Evolutionary conservation across 2,797 vertebrate species (phyloP), one percentile per base, ranked within the genome.

Genomic region (Acomys russatus): DNA sequence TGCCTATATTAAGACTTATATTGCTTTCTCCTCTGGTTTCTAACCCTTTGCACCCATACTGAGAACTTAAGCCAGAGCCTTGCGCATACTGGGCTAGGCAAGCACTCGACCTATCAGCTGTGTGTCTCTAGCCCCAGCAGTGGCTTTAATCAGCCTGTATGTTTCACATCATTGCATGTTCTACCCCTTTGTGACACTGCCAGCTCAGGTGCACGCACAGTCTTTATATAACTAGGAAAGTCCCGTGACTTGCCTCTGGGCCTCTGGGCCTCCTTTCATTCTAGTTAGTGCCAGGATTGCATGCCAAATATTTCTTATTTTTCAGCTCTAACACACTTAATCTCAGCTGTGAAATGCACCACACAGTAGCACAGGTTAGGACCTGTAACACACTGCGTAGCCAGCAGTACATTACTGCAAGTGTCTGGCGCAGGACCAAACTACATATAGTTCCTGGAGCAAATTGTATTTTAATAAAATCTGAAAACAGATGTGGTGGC

Each of bases 111-210:
- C 59, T 82, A 33, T 56, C 22, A 35, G 35, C 59, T 49, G 7
- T 35, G 11, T 23, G 44, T 76, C 74, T 59, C 30, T 4, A 23
- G 9, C 38, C 17, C 14, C 82, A 23, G 33, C 49, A 38, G 1
- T 9, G 15, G 9, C 15, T 17, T 8, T 59, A 11, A 1, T 3
- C 15, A 71, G n/a, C 20, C 9, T 0, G 0, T 4, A 25, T 12
- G 44, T 23, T 3, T 0, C 10, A 8, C n/a, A 23, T 35, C 18
- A n/a, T 10, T 23, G 8, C 15, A 15, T 0, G 1, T 33, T 22
- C 44, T 11, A 6, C 8, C 14, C 33, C 59, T 56, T 59, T 7
- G 38, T 0, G 17, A 8, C 14, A 0, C 49, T 12, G 18, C 59
- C 33, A 12, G 9, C 28, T 17, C 90, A 4, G 59, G 28, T 22